These are phyloP conservation scores for Pollenia angustigena DNA, from an alignment of 2,888 invertebrate genomes.

Conservation along the genomic window DNA sequence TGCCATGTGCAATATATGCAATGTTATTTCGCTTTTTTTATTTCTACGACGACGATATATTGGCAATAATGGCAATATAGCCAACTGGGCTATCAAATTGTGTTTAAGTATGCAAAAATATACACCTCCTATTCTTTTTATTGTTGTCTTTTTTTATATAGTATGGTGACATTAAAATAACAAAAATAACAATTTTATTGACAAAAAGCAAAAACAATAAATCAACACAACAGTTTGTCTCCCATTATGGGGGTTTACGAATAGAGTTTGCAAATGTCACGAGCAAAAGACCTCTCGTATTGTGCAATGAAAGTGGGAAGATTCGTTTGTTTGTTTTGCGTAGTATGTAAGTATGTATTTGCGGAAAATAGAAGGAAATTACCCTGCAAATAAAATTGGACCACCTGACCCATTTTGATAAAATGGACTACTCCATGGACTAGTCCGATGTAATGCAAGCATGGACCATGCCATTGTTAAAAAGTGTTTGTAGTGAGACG, in stretches of 20 bases:
- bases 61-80: no score
- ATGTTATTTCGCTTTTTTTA: no score
- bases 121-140: background rate
- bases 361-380: conserved; percentile 20
- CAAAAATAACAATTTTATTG: conserved; percentile 58
- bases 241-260: conserved; percentile 6
- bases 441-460: no score
- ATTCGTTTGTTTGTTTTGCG: conserved; percentile 14
- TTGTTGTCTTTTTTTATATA: background rate
- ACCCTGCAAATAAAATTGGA: no score
- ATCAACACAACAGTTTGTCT: conserved; percentile 56
- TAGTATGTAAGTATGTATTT: conserved; percentile 6
- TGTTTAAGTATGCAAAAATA: background rate
- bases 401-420: no score
- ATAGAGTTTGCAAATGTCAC: conserved; percentile 6
- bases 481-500: no score
- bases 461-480: no score
- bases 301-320: conserved; percentile 28
- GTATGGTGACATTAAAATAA: conserved; percentile 6
- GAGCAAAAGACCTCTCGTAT: background rate
- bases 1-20: no score
- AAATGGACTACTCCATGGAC: no score
- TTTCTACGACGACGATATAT: no score
- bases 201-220: conserved; percentile 47
- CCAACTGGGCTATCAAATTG: background rate